These are phyloP conservation scores for Amyelois transitella DNA, from an alignment of 1,140 invertebrate genomes.

Conservation along the genomic window DNA sequence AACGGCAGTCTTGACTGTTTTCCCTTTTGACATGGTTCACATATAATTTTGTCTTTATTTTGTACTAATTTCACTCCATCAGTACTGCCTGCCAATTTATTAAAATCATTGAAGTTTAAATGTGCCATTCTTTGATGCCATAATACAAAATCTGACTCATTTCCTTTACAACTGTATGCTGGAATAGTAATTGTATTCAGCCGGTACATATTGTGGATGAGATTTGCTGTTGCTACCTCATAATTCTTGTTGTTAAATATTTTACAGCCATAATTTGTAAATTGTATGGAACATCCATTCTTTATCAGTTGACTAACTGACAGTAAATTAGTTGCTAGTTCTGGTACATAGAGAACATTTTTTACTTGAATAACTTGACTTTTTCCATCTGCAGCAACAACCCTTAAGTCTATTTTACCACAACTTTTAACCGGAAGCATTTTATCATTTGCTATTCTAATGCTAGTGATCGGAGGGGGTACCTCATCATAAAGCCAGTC, in stretches of 20 bases:
- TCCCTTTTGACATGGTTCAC: conserved; percentile 12
- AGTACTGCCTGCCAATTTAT: neutral
- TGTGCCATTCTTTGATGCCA: too few relatives aligned
- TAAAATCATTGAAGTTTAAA: neutral
- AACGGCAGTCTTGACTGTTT: conserved; percentile 26
- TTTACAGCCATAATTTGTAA: neutral
- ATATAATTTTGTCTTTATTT: neutral
- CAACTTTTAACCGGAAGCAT: neutral
- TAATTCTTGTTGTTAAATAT: neutral
- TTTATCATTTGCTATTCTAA: conserved; percentile 26
- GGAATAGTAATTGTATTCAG: too few relatives aligned
- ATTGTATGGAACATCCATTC: neutral
- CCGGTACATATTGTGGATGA: too few relatives aligned
- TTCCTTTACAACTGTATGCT: too few relatives aligned
- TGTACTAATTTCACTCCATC: neutral
- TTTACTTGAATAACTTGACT: too few relatives aligned
- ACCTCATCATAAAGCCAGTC: conserved; percentile 30
- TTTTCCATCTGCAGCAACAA: conserved; percentile 9
- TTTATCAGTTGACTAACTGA: too few relatives aligned
- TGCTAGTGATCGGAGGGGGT: conserved; percentile 22
- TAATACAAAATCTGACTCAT: too few relatives aligned
- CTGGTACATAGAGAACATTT: too few relatives aligned
- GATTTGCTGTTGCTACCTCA: too few relatives aligned
- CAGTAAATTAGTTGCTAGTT: too few relatives aligned
- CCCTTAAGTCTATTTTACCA: conserved; percentile 16